Conservation (phyloP, 2,797 vertebrate genomes). For the Clarias pachynema region DNA sequence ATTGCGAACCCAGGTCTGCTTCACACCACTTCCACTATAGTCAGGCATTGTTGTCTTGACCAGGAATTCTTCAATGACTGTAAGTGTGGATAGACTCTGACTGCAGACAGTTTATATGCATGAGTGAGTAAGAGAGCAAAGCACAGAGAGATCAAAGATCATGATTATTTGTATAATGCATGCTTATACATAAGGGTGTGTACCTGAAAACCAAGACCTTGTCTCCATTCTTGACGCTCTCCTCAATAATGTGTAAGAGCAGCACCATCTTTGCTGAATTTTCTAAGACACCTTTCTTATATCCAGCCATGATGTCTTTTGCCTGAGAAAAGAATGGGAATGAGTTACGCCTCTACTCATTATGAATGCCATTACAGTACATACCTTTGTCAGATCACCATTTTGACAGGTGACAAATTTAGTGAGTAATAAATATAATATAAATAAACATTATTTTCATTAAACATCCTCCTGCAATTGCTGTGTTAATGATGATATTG, state of each 20-base stretch:
- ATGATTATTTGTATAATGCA: neutral
- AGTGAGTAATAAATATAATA: neutral
- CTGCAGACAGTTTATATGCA: constrained; percentile 64
- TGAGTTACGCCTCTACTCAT: neutral
- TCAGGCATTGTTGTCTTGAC: constrained; percentile 84
- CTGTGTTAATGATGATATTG: neutral
- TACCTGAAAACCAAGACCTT: constrained; percentile 98
- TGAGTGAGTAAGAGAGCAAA: neutral
- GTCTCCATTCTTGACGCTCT: constrained; percentile 88
- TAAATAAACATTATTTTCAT: neutral
- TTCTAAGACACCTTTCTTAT: constrained; percentile 88
- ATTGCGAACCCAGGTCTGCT: constrained; percentile 88
- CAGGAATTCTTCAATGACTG: constrained; percentile 95
- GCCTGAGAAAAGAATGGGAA: constrained; percentile 74
- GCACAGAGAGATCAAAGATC: neutral
- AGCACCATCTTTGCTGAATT: constrained; percentile 98
- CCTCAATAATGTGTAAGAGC: constrained; percentile 94
- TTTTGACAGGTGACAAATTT: neutral
- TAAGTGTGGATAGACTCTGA: constrained; percentile 96
- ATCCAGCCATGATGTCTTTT: constrained; percentile 91
- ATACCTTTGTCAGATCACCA: neutral
- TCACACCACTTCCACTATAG: constrained; percentile 38
- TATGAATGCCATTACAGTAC: neutral
- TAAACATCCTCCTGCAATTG: neutral
- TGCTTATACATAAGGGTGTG: neutral